Percentiles rank a stretch among this genome's conserved stretches.
phyloP scores from a whole-genome alignment of 2,888 invertebrate species.

The Tanytarsus gracilentus region DNA sequence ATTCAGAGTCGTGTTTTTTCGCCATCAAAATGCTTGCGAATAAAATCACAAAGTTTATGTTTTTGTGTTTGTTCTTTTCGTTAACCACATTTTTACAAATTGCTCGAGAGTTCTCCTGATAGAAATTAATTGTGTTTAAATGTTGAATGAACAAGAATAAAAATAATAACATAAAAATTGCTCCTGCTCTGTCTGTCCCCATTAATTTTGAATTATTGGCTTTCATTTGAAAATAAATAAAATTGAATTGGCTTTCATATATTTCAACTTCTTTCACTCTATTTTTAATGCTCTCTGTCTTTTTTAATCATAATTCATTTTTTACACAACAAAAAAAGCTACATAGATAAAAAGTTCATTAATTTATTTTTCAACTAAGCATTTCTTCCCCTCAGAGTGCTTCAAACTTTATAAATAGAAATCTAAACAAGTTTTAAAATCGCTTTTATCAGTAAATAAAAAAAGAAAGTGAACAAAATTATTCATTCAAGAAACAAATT shows the following conservation, averaged over 20 bases:
- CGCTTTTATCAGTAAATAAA: neutral
- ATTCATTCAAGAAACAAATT: slow-evolving; percentile 9
- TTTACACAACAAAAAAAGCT: too few relatives aligned
- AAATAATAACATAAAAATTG: neutral
- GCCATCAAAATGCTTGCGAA: neutral
- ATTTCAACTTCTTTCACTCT: neutral
- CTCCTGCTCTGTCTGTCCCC: neutral
- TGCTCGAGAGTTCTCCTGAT: too few relatives aligned
- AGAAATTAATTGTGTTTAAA: too few relatives aligned
- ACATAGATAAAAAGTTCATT: too few relatives aligned
- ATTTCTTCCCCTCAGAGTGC: neutral
- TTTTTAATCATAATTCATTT: too few relatives aligned
- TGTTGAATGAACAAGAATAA: neutral
- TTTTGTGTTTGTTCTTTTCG: neutral
- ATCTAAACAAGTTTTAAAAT: neutral
- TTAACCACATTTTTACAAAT: neutral
- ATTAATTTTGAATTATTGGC: neutral
- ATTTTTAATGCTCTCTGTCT: too few relatives aligned
- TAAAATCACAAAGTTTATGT: neutral
- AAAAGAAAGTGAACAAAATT: neutral
- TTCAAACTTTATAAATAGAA: neutral
- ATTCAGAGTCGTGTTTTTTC: slow-evolving; percentile 1
- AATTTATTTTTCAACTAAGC: slow-evolving; percentile 13
- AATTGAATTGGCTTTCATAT: neutral
- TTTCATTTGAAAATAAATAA: neutral